phyloP scores from a whole-genome alignment of 2,113 vertebrate genomes.

The Sinocyclocheilus grahami region DNA sequence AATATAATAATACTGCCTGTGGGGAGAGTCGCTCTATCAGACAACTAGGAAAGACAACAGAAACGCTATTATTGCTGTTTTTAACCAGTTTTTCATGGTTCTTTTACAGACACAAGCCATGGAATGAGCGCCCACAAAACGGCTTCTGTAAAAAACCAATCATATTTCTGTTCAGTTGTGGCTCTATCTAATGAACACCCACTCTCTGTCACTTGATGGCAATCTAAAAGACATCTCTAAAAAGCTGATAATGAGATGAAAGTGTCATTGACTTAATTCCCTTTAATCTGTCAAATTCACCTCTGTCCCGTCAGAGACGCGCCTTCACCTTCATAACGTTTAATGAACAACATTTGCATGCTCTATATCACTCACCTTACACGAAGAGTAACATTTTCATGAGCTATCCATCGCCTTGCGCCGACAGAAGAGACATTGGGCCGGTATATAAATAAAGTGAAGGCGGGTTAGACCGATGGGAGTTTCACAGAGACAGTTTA shows the following conservation, averaged over 20 bases:
- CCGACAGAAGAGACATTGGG: background rate
- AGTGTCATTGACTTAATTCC: constrained; percentile 17
- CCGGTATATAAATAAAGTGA: constrained; percentile 15
- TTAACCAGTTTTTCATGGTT: background rate
- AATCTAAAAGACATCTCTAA: background rate
- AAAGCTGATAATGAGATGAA: background rate
- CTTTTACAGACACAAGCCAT: background rate
- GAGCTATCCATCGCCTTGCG: constrained; percentile 3
- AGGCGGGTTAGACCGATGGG: too few species aligned
- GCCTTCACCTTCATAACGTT: background rate
- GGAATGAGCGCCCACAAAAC: background rate
- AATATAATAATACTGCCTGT: constrained; percentile 18
- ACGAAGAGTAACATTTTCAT: background rate
- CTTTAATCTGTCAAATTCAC: constrained; percentile 26
- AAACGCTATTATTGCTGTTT: background rate
- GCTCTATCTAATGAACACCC: background rate
- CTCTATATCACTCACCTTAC: constrained; percentile 24
- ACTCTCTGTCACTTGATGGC: background rate
- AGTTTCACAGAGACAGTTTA: too few species aligned
- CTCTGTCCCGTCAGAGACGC: background rate
- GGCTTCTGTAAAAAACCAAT: background rate
- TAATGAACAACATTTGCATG: background rate
- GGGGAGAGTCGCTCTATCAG: background rate
- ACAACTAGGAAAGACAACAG: background rate
- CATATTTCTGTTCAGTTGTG: background rate